Evolutionary conservation across 1,140 invertebrate genomes (phyloP).

Genomic region (Drosophila novamexicana): DNA sequence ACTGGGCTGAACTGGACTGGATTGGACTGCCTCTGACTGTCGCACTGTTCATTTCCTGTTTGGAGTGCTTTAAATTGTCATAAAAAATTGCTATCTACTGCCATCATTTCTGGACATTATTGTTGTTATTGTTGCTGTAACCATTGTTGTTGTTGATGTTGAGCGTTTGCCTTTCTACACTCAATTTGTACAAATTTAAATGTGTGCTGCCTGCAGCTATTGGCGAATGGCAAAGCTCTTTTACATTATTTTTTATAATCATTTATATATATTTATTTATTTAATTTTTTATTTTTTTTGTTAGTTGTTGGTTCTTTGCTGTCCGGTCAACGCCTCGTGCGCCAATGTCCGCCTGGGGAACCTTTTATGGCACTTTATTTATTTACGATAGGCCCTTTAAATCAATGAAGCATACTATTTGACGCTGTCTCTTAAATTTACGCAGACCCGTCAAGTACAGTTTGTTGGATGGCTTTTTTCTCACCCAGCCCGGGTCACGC

Average conservation of each 20-base stretch:
- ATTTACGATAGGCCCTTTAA: conserved; percentile 79
- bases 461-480: conserved; percentile 12
- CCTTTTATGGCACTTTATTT: conserved; percentile 79
- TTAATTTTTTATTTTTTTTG: conserved; percentile 37
- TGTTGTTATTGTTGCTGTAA: not conserved
- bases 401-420: conserved; percentile 78
- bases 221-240: conserved; percentile 20
- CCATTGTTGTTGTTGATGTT: conserved; percentile 18
- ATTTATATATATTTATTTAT: conserved; percentile 44
- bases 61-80: conserved; percentile 77
- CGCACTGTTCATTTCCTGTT: conserved; percentile 63
- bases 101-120: conserved; percentile 53
- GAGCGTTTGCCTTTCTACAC: conserved; percentile 71
- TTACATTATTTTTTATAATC: conserved; percentile 55
- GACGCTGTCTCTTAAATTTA: conserved; percentile 75
- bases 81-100: conserved; percentile 76
- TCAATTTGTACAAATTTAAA: conserved; percentile 83
- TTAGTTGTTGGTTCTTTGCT: conserved; percentile 62
- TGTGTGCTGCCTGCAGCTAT: conserved; percentile 64
- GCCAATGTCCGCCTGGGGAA: conserved; percentile 23
- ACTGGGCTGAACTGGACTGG: not conserved
- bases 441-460: conserved; percentile 48
- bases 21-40: not conserved
- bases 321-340: conserved; percentile 67
- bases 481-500: not conserved